phyloP scores from a whole-genome alignment of 2,797 vertebrate genomes.

The Falco peregrinus region DNA sequence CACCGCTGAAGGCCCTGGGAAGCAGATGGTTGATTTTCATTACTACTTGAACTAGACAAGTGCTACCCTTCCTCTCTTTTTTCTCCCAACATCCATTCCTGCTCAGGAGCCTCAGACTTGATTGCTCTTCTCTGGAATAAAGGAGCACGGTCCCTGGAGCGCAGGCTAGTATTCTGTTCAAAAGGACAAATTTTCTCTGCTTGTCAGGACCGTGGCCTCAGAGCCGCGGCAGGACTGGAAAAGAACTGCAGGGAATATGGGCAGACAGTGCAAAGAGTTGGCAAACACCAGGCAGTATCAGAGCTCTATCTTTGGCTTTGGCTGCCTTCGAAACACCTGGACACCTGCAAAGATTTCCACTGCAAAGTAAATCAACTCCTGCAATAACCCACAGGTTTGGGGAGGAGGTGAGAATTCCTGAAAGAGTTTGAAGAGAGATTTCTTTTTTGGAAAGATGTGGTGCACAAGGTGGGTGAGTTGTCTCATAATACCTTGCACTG shows the following conservation, averaged over 20 bases:
- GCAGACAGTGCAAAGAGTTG: background rate
- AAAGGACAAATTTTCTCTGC: background rate
- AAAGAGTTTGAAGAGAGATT: background rate
- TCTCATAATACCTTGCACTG: background rate
- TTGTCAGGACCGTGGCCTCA: background rate
- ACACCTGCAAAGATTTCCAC: background rate
- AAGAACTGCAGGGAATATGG: background rate
- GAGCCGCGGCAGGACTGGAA: background rate
- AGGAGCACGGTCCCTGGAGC: background rate
- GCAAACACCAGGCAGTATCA: background rate
- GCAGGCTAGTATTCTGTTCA: background rate
- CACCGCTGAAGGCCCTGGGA: background rate
- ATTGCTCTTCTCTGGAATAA: background rate
- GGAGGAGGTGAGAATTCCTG: background rate
- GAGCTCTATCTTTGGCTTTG: background rate
- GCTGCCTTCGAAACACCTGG: background rate
- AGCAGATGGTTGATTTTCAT: background rate
- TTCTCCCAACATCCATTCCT: background rate
- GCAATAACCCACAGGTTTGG: background rate
- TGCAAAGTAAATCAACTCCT: background rate
- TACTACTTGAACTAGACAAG: background rate
- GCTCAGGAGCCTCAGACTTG: background rate
- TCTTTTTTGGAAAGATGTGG: background rate
- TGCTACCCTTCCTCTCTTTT: background rate
- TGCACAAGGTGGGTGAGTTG: background rate